Percentiles rank a stretch among this genome's conserved stretches.
Evolutionary conservation across 2,113 vertebrate species (phyloP).

Genomic region (Cyrtonyx montezumae): DNA sequence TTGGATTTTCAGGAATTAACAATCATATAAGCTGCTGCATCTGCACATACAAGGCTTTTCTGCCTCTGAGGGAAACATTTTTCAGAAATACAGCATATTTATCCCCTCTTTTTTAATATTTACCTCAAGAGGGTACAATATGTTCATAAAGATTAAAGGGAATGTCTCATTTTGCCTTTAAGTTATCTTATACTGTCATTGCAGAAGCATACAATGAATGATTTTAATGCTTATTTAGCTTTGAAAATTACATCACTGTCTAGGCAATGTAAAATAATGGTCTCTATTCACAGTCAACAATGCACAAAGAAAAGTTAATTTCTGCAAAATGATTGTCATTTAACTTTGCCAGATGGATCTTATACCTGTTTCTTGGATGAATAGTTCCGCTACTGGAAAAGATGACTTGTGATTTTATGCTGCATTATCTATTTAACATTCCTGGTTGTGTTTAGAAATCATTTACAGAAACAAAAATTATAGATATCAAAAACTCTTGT

Average conservation of each 20-base stretch:
- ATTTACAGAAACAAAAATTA: constrained; percentile 30
- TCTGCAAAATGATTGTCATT: constrained; percentile 53
- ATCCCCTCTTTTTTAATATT: constrained; percentile 34
- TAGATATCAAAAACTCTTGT: background rate
- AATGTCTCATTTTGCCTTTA: constrained; percentile 1
- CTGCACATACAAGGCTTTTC: background rate
- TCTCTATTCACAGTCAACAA: constrained; percentile 57
- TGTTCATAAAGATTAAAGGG: constrained; percentile 36
- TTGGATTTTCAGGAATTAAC: background rate
- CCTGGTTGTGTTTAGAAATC: constrained; percentile 24
- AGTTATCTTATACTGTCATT: constrained; percentile 15
- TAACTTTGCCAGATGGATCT: constrained; percentile 46
- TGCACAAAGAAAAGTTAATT: constrained; percentile 60
- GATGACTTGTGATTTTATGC: constrained; percentile 1
- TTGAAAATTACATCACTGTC: constrained; percentile 56
- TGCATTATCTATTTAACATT: background rate
- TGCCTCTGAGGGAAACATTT: background rate
- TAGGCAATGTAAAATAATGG: constrained; percentile 57
- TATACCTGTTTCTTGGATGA: constrained; percentile 45
- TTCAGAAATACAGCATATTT: background rate
- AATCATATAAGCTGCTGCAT: background rate
- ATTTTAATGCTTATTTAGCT: constrained; percentile 62
- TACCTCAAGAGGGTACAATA: constrained; percentile 6
- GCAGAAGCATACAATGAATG: constrained; percentile 24
- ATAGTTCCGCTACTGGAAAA: constrained; percentile 22